Conservation (phyloP, 2,888 invertebrate species). For the Heliconius aoede region DNA sequence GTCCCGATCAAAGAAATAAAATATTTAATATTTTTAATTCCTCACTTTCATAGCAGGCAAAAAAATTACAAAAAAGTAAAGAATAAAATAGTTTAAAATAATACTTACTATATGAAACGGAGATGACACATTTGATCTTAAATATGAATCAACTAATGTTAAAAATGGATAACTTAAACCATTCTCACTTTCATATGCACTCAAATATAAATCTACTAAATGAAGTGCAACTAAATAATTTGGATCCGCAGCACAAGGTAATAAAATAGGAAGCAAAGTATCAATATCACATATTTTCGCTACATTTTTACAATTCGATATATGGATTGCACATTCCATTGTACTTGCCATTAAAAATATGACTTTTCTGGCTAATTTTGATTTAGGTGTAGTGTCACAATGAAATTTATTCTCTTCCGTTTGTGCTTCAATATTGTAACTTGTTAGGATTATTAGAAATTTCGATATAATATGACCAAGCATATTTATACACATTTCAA, state of each 20-base stretch:
- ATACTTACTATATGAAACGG: conserved; percentile 86
- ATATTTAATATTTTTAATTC: neutral
- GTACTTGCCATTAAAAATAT: conserved; percentile 83
- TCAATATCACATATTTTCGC: conserved; percentile 75
- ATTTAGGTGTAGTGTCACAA: conserved; percentile 62
- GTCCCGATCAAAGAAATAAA: too few relatives aligned
- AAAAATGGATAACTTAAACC: conserved; percentile 72
- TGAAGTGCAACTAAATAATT: conserved; percentile 79
- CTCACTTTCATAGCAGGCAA: too few relatives aligned
- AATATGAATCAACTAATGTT: conserved; percentile 74
- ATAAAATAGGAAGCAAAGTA: conserved; percentile 68
- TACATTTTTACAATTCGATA: conserved; percentile 77
- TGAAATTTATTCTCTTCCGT: conserved; percentile 61
- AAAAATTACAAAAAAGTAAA: neutral
- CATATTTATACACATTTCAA: conserved; percentile 60
- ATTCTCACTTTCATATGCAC: conserved; percentile 77
- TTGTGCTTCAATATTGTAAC: conserved; percentile 65
- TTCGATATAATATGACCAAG: conserved; percentile 68
- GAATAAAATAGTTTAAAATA: conserved; percentile 26
- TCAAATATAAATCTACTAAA: conserved; percentile 81
- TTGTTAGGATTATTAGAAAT: conserved; percentile 60
- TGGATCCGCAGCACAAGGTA: conserved; percentile 74
- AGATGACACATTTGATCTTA: conserved; percentile 86
- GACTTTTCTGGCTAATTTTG: conserved; percentile 69
- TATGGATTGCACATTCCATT: conserved; percentile 85